These are phyloP conservation scores for Stegodyphus mimosarum DNA, from an alignment of 1,140 invertebrate genomes.

Conservation along the genomic window DNA sequence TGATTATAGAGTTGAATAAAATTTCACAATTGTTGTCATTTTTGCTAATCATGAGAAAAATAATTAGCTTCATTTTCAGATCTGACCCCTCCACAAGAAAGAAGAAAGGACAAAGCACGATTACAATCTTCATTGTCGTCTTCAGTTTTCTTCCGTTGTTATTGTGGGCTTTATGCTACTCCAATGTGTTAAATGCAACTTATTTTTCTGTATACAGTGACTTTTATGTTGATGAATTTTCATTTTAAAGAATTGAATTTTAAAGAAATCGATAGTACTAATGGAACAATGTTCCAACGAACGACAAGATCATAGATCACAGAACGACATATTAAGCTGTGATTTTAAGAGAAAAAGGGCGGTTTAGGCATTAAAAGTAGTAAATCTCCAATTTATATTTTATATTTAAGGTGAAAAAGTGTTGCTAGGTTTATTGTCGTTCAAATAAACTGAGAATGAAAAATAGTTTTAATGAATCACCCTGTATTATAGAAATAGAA, in stretches of 20 bases:
- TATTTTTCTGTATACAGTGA: slow-evolving; percentile 18
- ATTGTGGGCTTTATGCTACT: slow-evolving; percentile 27
- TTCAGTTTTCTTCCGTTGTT: slow-evolving; percentile 16
- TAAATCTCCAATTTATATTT: too few relatives aligned
- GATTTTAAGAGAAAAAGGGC: too few relatives aligned
- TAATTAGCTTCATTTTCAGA: neutral
- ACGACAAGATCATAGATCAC: too few relatives aligned
- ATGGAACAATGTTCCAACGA: too few relatives aligned
- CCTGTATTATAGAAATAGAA: too few relatives aligned
- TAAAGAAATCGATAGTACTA: too few relatives aligned
- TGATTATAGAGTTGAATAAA: neutral
- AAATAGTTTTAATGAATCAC: too few relatives aligned
- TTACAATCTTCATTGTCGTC: neutral
- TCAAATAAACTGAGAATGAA: too few relatives aligned
- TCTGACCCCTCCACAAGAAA: neutral
- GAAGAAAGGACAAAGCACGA: neutral
- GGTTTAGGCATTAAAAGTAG: too few relatives aligned
- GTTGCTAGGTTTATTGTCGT: too few relatives aligned
- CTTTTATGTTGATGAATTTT: slow-evolving; percentile 33
- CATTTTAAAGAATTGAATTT: slow-evolving; percentile 16
- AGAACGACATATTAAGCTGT: too few relatives aligned
- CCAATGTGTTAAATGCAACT: slow-evolving; percentile 1
- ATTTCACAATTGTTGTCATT: neutral
- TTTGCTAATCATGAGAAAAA: neutral
- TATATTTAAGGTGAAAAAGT: too few relatives aligned